These are phyloP conservation scores for Noctuana brunneofusca DNA, from an alignment of 2,888 invertebrate genomes.

Conservation along the genomic window DNA sequence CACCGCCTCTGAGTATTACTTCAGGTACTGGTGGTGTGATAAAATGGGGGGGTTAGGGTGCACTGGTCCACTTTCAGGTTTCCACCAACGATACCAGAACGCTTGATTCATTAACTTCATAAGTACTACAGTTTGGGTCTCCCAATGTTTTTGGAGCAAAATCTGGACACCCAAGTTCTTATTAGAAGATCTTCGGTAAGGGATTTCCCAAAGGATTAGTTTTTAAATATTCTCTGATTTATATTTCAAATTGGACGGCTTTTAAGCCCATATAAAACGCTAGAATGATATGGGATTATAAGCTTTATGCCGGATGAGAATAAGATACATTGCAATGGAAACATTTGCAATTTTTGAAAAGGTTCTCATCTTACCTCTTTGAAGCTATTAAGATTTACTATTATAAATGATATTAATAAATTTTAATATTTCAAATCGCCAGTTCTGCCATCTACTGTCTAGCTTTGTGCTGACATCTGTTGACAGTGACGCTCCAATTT, in stretches of 20 bases:
- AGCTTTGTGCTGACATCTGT: too few relatives aligned
- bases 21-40: conserved; percentile 96
- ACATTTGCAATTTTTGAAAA: not conserved
- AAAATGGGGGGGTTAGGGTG: conserved; percentile 48
- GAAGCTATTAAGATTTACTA: too few relatives aligned
- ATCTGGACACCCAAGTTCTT: too few relatives aligned
- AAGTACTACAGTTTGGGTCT: not conserved
- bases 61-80: conserved; percentile 39
- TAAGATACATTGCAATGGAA: not conserved
- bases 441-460: too few relatives aligned
- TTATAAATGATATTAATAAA: too few relatives aligned
- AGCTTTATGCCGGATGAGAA: not conserved
- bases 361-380: too few relatives aligned
- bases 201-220: too few relatives aligned
- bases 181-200: too few relatives aligned
- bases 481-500: too few relatives aligned
- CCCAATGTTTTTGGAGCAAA: not conserved
- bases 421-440: too few relatives aligned
- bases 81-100: not conserved
- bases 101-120: conserved; percentile 4
- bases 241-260: not conserved
- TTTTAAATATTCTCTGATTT: not conserved
- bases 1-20: conserved; percentile 97
- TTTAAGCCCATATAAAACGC: not conserved
- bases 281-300: not conserved